Evolutionary conservation across 2,888 invertebrate species (phyloP).

Genomic region (Ligdia adustata): DNA sequence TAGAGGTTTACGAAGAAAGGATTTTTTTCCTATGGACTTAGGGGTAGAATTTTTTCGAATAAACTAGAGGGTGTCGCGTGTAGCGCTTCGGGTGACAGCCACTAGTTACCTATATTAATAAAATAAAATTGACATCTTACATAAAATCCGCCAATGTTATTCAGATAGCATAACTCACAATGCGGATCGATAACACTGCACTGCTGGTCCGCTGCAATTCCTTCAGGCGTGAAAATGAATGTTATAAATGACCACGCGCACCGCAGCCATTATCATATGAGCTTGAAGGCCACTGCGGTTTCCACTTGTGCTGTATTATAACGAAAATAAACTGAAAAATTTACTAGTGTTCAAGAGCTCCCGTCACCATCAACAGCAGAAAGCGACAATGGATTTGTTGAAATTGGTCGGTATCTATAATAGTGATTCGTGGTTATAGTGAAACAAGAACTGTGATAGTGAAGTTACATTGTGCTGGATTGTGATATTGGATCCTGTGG

Average conservation of each 20-base stretch:
- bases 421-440: constrained; percentile 37
- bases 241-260: constrained; percentile 80
- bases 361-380: constrained; percentile 37
- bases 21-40: no score
- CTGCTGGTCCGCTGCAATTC: constrained; percentile 42
- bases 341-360: constrained; percentile 18
- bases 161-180: neutral
- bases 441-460: constrained; percentile 44
- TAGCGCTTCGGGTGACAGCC: no score
- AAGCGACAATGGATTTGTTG: constrained; percentile 78
- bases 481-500: constrained; percentile 11
- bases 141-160: no score
- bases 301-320: constrained; percentile 50
- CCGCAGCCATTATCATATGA: constrained; percentile 76
- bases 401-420: constrained; percentile 78
- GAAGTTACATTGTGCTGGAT: constrained; percentile 24
- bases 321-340: constrained; percentile 41
- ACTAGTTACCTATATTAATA: no score
- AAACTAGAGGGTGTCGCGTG: no score
- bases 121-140: no score
- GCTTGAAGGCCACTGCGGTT: constrained; percentile 71
- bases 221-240: constrained; percentile 83
- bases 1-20: no score
- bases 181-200: constrained; percentile 9
- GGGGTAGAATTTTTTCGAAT: no score